These are phyloP conservation scores for Nectonema munidae DNA, from an alignment of 2,888 invertebrate species.

Conservation along the genomic window DNA sequence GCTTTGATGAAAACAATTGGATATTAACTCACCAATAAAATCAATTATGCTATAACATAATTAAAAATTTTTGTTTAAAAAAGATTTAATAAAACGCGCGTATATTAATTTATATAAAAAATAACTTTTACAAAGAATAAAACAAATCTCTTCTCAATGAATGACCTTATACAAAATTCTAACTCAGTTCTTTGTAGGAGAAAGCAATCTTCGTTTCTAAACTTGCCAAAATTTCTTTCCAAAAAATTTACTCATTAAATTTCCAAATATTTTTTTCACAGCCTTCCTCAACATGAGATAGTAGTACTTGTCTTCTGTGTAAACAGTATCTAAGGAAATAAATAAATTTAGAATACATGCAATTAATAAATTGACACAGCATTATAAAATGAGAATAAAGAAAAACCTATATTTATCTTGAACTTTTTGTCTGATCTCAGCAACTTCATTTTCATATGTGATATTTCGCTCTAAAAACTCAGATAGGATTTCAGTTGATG, in stretches of 20 bases:
- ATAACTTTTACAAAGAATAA: too few species aligned
- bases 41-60: too few species aligned
- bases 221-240: too few species aligned
- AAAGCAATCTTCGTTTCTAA: too few species aligned
- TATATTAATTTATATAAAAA: too few species aligned
- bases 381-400: constrained; percentile 15
- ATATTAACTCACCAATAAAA: too few species aligned
- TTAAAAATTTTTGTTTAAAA: too few species aligned
- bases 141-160: too few species aligned
- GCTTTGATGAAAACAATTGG: too few species aligned
- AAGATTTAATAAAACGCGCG: too few species aligned
- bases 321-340: constrained; percentile 53
- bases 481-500: constrained; percentile 75
- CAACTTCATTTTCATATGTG: constrained; percentile 70
- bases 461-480: constrained; percentile 92
- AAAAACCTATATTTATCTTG: constrained; percentile 69
- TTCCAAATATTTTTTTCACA: constrained; percentile 96
- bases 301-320: constrained; percentile 60
- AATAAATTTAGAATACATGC: constrained; percentile 2
- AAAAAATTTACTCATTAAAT: constrained; percentile 28
- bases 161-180: too few species aligned
- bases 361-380: constrained; percentile 11
- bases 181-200: too few species aligned
- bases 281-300: constrained; percentile 90
- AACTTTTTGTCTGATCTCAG: constrained; percentile 88